Percentiles rank a stretch among this genome's conserved stretches.
These are phyloP conservation scores for Dermochelys coriacea DNA, from an alignment of 2,797 vertebrate genomes.

Conservation along the genomic window DNA sequence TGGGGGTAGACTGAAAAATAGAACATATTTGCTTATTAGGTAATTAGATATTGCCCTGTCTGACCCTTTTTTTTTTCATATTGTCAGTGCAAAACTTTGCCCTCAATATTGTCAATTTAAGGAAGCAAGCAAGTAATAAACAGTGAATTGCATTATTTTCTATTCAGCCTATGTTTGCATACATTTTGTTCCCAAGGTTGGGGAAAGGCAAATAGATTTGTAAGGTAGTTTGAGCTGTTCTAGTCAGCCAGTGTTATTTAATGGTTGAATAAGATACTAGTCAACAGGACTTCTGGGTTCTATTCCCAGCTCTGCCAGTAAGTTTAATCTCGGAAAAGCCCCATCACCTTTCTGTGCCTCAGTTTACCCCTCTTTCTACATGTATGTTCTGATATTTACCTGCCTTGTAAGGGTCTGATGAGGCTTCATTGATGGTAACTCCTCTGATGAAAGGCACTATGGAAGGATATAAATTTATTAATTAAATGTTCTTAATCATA, in stretches of 20 bases:
- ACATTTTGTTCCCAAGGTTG: background rate
- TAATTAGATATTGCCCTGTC: background rate
- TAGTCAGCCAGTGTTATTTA: background rate
- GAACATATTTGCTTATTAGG: background rate
- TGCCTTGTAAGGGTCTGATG: background rate
- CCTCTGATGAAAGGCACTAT: background rate
- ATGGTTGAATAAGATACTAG: background rate
- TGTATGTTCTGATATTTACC: background rate
- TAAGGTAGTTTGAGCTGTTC: background rate
- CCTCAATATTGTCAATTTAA: background rate
- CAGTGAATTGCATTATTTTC: background rate
- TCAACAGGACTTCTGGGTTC: accelerated
- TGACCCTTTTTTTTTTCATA: conserved; percentile 34
- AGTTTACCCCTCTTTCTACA: background rate
- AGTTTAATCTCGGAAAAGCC: background rate
- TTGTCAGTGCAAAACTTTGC: conserved; percentile 7
- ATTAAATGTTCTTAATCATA: background rate
- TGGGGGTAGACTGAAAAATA: background rate
- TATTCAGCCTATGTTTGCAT: background rate
- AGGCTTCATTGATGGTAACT: background rate
- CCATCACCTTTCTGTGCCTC: background rate
- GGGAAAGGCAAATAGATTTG: background rate
- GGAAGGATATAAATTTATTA: background rate
- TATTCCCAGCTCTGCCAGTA: background rate
- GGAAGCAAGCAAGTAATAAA: background rate